Evolutionary conservation across 2,888 invertebrate genomes (phyloP), one percentile per base, ranked within the genome.

Genomic region (Ophraella communa): DNA sequence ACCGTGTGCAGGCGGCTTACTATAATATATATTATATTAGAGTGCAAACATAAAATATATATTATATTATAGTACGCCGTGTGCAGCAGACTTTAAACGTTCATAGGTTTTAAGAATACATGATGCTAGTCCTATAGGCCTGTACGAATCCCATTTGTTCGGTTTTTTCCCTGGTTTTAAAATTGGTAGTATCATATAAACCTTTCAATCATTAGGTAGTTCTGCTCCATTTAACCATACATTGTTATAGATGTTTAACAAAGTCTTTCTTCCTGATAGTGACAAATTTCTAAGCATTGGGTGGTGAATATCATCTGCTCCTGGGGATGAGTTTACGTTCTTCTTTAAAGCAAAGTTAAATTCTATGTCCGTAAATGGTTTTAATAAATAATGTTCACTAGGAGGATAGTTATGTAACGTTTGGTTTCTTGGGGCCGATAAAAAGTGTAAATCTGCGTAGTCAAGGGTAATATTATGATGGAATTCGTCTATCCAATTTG

Each of bases 401-500:
- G 11, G 3, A 14, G 42, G 42, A 17, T 7, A 1, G 42, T 21
- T 35, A n/a, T 33, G 11, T 11, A 45, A 24, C 14, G 5, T 2
- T 23, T 45, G 8, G 44, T 10, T 21, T 23, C 39, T n/a, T 5
- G 10, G 27, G 14, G 27, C n/a, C n/a, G n/a, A n/a, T n/a, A n/a
- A n/a, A 44, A 17, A 14, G 21, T 21, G 5, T 33, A 11, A 14
- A 5, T 44, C 23, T 21, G 27, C 56, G 20, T n/a, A n/a, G n/a
- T n/a, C n/a, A n/a, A n/a, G n/a, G n/a, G n/a, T n/a, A n/a, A n/a
- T n/a, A n/a, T n/a, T n/a, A n/a, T n/a, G n/a, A n/a, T n/a, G n/a
- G n/a, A n/a, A n/a, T n/a, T 63, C 33, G 11, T 58, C 63, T 14
- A 63, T 39, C 57, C 62, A 63, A 7, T 21, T 10, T 10, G 30